These are phyloP conservation scores for Dipodomys merriami DNA, from an alignment of 2,113 vertebrate genomes.

Conservation along the genomic window DNA sequence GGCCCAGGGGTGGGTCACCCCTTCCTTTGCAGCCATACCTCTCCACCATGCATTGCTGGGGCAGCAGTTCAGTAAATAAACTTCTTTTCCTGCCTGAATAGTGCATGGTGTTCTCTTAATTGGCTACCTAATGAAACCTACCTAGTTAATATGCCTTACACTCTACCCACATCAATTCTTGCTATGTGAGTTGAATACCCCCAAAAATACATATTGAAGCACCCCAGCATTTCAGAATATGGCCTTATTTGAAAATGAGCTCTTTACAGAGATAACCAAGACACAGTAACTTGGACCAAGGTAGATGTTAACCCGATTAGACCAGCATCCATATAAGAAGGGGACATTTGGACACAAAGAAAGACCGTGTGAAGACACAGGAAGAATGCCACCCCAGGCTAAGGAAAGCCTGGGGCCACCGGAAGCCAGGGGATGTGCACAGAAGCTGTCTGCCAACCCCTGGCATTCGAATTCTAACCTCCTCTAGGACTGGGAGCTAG, in stretches of 20 bases:
- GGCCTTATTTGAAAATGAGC: not conserved
- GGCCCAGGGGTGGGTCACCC: too few species aligned
- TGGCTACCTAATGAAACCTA: too few species aligned
- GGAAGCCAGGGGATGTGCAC: not conserved
- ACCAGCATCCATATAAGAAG: not conserved
- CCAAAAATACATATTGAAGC: not conserved
- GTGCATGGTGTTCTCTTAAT: too few species aligned
- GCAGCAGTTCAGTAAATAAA: too few species aligned
- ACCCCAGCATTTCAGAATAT: not conserved
- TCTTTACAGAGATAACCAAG: not conserved
- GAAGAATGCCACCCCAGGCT: not conserved
- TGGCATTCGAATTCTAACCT: not conserved
- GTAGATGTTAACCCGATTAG: not conserved
- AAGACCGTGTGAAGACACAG: not conserved
- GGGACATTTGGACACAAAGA: not conserved
- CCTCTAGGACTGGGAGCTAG: not conserved
- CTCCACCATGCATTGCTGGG: too few species aligned
- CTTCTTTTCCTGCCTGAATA: too few species aligned
- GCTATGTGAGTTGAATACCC: not conserved
- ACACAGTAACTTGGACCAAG: not conserved
- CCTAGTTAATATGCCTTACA: too few species aligned
- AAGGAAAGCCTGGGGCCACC: not conserved
- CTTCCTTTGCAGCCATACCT: too few species aligned
- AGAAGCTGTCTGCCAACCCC: not conserved
- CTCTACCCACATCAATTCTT: not conserved